Percentiles rank a stretch among this genome's conserved stretches.
These are phyloP conservation scores for Euphydryas editha DNA, from an alignment of 2,888 invertebrate genomes.

Conservation along the genomic window DNA sequence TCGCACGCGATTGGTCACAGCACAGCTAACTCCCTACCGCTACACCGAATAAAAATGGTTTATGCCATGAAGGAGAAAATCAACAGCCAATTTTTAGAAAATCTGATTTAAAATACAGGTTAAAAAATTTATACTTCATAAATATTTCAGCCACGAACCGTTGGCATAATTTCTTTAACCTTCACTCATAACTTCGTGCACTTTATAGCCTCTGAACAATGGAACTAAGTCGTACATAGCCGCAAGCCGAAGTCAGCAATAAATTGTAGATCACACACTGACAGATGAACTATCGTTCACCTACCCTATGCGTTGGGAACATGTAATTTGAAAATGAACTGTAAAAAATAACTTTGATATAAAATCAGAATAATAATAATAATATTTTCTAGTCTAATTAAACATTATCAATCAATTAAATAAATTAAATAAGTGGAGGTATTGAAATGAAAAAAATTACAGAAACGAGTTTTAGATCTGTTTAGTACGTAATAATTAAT, in stretches of 20 bases:
- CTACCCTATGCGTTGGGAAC: background rate
- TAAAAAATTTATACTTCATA: background rate
- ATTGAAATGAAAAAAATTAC: background rate
- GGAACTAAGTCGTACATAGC: slow-evolving; percentile 31
- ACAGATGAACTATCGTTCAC: slow-evolving; percentile 24
- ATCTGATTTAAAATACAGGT: too few relatives aligned
- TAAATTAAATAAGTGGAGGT: background rate
- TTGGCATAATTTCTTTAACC: background rate
- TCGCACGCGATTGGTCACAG: too few relatives aligned
- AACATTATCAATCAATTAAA: too few relatives aligned
- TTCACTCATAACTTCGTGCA: slow-evolving; percentile 28
- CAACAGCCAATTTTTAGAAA: too few relatives aligned
- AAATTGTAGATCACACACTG: slow-evolving; percentile 30
- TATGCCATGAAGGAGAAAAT: too few relatives aligned
- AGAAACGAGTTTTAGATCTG: background rate
- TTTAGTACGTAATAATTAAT: too few relatives aligned
- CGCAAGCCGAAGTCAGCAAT: slow-evolving; percentile 30
- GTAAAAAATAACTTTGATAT: background rate
- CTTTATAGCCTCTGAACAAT: slow-evolving; percentile 19
- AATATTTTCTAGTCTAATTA: too few relatives aligned
- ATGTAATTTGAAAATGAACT: background rate
- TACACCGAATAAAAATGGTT: too few relatives aligned
- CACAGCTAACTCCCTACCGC: too few relatives aligned
- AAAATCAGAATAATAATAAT: too few relatives aligned
- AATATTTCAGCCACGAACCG: background rate